Base-by-base conservation (phyloP, 2,797 vertebrate species). In the Tarsius wallacei region DNA sequence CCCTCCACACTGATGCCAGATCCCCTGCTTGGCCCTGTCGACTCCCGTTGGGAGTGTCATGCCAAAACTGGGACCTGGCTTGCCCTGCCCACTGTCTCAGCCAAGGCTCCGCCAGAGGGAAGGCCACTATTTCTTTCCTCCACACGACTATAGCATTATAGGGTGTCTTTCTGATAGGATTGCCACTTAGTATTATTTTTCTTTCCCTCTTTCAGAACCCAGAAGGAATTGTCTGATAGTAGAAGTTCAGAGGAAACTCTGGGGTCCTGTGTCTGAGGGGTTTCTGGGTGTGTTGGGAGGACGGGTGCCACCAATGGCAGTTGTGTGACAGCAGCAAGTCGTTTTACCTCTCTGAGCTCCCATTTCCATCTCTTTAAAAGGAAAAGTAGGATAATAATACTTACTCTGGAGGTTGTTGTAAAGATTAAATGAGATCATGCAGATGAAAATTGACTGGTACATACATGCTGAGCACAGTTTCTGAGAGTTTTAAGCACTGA, bases 1-100 rank as follows among this genome's bases (percentile, higher is more conserved):
- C n/a, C 28, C 15, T 74, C 14, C 0, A 0, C 57, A 28, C 78
- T 73, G 49, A 33, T 96, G 93, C 97, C 97, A 98, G 95, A n/a
- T 22, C 81, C 71, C 74, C 95, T 66, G 84, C 70, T 28, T 91
- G 88, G 97, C 59, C 90, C 94, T 66, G 71, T 64, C 9, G 80
- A 77, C 49, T 73, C 53, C 71, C 14, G 33, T 87, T 82, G 90
- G 83, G 49, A 92, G 66, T 73, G 61, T 53, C 74, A 74, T 14
- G 26, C 47, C 9, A 61, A 77, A 76, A 13, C 73, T 78, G 71
- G 61, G 42, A 86, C 33, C 42, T 83, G 68, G 66, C 47, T 96
- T 13, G 10, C 28, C 68, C 24, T 90, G 55, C 87, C 42, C 7
- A 47, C 66, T 47, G 26, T 14, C 51, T 76, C n/a, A 53, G 24